Percentiles rank a stretch among this genome's conserved stretches.
Conservation (phyloP, 2,888 invertebrate species). For the Galeruca laticollis region DNA sequence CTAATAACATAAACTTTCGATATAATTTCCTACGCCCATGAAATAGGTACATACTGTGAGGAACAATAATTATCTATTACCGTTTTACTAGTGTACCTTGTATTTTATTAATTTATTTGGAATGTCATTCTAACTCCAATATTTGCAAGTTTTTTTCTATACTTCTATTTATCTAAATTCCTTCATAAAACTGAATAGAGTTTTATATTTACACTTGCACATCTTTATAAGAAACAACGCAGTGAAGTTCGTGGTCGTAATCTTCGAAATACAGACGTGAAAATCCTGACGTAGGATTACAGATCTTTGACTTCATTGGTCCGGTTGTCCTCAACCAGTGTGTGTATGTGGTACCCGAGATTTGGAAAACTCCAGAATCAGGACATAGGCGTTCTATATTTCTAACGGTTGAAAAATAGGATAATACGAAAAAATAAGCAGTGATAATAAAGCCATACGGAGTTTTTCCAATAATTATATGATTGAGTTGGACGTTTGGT, state of each 20-base stretch:
- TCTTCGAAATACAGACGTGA: constrained; percentile 38
- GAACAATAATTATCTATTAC: too few species aligned
- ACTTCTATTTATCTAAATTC: neutral
- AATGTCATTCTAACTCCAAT: too few species aligned
- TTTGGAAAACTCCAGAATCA: neutral
- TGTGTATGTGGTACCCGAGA: neutral
- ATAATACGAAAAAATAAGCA: too few species aligned
- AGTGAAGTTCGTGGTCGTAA: constrained; percentile 26
- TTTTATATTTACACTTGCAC: neutral
- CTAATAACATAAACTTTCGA: too few species aligned
- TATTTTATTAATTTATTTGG: too few species aligned
- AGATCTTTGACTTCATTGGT: constrained; percentile 61
- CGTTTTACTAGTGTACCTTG: too few species aligned
- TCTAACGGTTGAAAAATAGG: too few species aligned
- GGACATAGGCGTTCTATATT: neutral
- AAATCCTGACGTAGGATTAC: constrained; percentile 55
- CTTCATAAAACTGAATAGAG: neutral
- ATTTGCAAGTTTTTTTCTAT: neutral
- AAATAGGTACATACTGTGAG: too few species aligned
- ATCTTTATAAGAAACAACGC: constrained; percentile 30
- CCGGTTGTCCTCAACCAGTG: constrained; percentile 58
- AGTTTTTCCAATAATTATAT: too few species aligned
- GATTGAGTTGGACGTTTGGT: too few species aligned
- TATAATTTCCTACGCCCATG: too few species aligned
- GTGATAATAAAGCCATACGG: too few species aligned